Conservation (phyloP, 2,888 invertebrate genomes). For the Sthenelais limicola region DNA sequence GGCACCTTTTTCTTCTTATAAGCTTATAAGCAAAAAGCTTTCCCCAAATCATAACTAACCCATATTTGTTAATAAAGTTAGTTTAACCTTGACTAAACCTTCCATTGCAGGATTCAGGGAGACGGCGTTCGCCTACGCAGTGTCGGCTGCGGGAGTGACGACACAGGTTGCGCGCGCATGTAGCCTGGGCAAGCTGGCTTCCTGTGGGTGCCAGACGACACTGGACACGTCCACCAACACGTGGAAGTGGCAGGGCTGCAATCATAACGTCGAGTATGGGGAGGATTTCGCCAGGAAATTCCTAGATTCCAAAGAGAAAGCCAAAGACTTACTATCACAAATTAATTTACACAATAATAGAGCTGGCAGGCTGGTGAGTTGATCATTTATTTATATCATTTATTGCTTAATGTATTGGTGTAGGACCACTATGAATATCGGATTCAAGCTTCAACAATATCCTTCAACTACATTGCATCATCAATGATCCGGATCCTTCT, state of each 20-base stretch:
- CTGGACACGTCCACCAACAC: slow-evolving; percentile 81
- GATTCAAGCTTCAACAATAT: no score
- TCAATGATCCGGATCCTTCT: no score
- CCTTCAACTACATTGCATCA: no score
- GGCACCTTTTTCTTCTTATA: no score
- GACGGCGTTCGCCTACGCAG: slow-evolving; percentile 96
- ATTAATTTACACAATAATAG: slow-evolving; percentile 71
- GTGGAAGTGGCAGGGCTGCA: slow-evolving; percentile 82
- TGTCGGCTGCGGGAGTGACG: slow-evolving; percentile 95
- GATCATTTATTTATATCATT: not conserved
- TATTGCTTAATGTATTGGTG: not conserved
- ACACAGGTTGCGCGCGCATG: slow-evolving; percentile 95
- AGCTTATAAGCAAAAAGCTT: no score
- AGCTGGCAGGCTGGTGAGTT: slow-evolving; percentile 69
- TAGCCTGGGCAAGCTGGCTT: slow-evolving; percentile 89
- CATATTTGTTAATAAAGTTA: not conserved
- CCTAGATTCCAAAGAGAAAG: slow-evolving; percentile 89
- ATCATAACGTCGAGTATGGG: slow-evolving; percentile 84
- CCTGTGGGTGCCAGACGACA: slow-evolving; percentile 77
- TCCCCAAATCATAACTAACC: not conserved
- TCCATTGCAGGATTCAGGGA: slow-evolving; percentile 89
- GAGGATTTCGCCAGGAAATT: slow-evolving; percentile 89
- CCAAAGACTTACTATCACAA: slow-evolving; percentile 64
- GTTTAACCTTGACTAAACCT: not conserved
- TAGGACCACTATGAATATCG: no score